Conservation (phyloP, 1,140 invertebrate genomes). For the Drosophila saltans region DNA sequence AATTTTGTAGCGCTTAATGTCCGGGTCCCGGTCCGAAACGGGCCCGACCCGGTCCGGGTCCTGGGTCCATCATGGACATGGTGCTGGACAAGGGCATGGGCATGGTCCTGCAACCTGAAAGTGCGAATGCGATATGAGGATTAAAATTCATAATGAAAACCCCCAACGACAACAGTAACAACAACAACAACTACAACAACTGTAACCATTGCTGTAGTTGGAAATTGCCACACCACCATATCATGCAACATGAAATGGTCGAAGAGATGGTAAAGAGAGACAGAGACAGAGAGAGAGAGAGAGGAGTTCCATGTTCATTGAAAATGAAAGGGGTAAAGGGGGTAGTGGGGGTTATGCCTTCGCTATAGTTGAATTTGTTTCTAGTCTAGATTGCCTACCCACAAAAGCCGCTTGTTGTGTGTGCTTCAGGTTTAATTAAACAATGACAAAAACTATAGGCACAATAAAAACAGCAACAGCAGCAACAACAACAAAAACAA, state of each 20-base stretch:
- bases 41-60: slow-evolving; percentile 1
- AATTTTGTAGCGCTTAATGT: slow-evolving; percentile 79
- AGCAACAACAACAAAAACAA: slow-evolving; percentile 37
- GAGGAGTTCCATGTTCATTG: too few relatives aligned
- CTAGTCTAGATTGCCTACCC: slow-evolving; percentile 48
- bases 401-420: slow-evolving; percentile 77
- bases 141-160: slow-evolving; percentile 80
- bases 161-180: slow-evolving; percentile 55
- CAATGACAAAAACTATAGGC: slow-evolving; percentile 69
- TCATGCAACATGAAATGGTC: background rate
- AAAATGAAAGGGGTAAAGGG: too few relatives aligned
- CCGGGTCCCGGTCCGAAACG: slow-evolving; percentile 35
- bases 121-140: slow-evolving; percentile 79
- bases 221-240: slow-evolving; percentile 49
- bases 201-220: slow-evolving; percentile 4
- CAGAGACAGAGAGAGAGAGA: too few relatives aligned
- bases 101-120: slow-evolving; percentile 60
- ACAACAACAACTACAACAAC: background rate
- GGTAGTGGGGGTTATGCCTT: slow-evolving; percentile 15
- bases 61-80: background rate
- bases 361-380: slow-evolving; percentile 31
- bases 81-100: background rate
- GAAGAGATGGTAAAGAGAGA: too few relatives aligned
- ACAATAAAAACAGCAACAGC: slow-evolving; percentile 24
- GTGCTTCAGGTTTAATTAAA: slow-evolving; percentile 78